Evolutionary conservation across 2,888 invertebrate species (phyloP).

Genomic region (Hypomecis atomaria): DNA sequence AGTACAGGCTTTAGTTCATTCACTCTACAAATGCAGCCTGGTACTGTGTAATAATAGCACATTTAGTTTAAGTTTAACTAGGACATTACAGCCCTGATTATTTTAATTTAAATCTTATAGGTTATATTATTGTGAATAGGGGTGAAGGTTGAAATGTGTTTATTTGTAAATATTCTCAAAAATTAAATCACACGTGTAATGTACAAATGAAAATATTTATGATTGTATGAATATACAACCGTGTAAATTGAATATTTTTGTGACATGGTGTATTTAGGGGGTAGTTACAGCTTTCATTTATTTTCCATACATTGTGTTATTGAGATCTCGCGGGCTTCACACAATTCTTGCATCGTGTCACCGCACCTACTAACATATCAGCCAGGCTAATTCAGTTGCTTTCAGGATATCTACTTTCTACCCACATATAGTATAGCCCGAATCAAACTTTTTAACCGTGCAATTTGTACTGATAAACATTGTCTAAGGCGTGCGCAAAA

Average conservation of each 20-base stretch:
- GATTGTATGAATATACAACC: conserved; percentile 70
- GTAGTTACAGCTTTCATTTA: conserved; percentile 61
- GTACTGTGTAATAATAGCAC: conserved; percentile 32
- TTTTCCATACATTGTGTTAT: conserved; percentile 70
- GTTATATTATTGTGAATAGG: conserved; percentile 65
- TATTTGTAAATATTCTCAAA: conserved; percentile 75
- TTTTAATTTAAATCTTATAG: conserved; percentile 58
- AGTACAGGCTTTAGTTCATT: conserved; percentile 23
- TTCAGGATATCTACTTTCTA: conserved; percentile 46
- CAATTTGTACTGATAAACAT: too few species aligned
- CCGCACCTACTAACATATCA: conserved; percentile 73
- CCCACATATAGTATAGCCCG: conserved; percentile 46
- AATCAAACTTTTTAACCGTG: too few species aligned
- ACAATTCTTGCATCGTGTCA: conserved; percentile 78
- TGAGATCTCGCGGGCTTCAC: conserved; percentile 67
- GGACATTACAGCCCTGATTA: conserved; percentile 72
- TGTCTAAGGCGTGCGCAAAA: too few species aligned
- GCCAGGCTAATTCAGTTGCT: conserved; percentile 57
- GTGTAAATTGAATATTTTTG: conserved; percentile 79
- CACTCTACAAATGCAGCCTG: conserved; percentile 8
- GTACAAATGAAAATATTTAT: conserved; percentile 82
- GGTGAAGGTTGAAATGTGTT: conserved; percentile 71
- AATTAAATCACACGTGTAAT: conserved; percentile 72
- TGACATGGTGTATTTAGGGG: conserved; percentile 77
- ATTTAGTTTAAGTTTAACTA: conserved; percentile 59